phyloP scores from a whole-genome alignment of 2,888 invertebrate genomes.

The Agonopterix subpropinquella region DNA sequence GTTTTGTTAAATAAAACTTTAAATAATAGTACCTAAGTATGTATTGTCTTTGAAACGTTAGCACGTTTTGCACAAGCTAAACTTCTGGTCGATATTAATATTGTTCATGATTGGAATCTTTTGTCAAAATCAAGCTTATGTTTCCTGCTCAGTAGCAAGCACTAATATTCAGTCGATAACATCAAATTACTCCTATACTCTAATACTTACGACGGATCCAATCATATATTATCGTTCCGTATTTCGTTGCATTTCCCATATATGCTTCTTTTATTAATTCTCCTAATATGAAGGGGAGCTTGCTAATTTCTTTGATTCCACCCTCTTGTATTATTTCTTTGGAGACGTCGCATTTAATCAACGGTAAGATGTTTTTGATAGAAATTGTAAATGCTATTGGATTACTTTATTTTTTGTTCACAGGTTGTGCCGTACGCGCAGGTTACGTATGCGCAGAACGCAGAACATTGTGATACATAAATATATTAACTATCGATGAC shows the following conservation, averaged over 20 bases:
- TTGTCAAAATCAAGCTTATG: no score
- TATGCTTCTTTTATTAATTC: slow-evolving; percentile 44
- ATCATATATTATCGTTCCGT: slow-evolving; percentile 3
- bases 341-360: slow-evolving; percentile 22
- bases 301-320: slow-evolving; percentile 38
- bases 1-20: no score
- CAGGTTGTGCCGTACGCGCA: background rate
- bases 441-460: no score
- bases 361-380: slow-evolving; percentile 1
- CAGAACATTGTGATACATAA: no score
- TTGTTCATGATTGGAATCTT: no score
- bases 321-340: slow-evolving; percentile 13
- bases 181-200: background rate
- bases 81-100: no score
- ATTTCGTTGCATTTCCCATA: slow-evolving; percentile 20
- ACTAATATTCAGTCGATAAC: background rate
- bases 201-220: background rate
- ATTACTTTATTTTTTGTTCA: background rate
- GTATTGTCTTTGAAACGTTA: no score
- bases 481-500: no score
- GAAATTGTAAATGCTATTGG: background rate
- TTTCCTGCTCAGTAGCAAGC: no score
- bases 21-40: no score
- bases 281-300: slow-evolving; percentile 40
- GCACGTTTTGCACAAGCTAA: no score